Evolutionary conservation across 2,113 vertebrate species (phyloP), one percentile per base, ranked within the genome.

Genomic region (Rhadina sibilatrix): DNA sequence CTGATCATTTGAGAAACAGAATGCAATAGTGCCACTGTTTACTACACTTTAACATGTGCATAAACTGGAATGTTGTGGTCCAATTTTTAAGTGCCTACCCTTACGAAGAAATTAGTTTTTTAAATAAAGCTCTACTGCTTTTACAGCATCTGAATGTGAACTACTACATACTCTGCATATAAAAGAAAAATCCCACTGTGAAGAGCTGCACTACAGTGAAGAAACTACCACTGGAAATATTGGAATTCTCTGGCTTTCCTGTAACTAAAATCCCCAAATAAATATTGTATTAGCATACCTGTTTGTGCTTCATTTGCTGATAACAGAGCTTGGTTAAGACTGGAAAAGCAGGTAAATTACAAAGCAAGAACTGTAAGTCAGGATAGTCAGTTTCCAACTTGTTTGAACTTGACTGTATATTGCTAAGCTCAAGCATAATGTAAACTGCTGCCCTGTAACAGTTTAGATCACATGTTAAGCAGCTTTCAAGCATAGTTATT

Each of bases 371-470:
- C 52, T 90, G 7, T 30, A 94, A 66, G 66, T 83, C 72, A 83
- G 15, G 71, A 74, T 17, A 94, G 69, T 23, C 83, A 81, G 31
- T 46, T 89, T 76, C 30, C 83, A 87, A 60, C 95, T 85, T 95
- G 95, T 92, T 84, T 79, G 72, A 93, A 93, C 94, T 84, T 84
- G 96, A 84, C 80, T 72, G 69, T 15, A 19, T 57, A 65, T n/a
- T 78, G 70, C 80, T 69, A 87, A 68, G 33, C 83, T 91, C 3
- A 3, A 85, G 72, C 33, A 80, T 80, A 94, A 96, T 53, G 52
- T 87, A 94, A 96, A 92, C 95, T 94, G 72, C 83, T 94, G 65
- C 47, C 80, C 92, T 71, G 18, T 64, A 94, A 94, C 79, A 94
- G 66, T 60, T 95, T 53, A 92, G 63, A 88, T 91, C 76, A 65